These are phyloP conservation scores for Corapipo altera DNA, from an alignment of 2,113 vertebrate genomes.

Conservation along the genomic window DNA sequence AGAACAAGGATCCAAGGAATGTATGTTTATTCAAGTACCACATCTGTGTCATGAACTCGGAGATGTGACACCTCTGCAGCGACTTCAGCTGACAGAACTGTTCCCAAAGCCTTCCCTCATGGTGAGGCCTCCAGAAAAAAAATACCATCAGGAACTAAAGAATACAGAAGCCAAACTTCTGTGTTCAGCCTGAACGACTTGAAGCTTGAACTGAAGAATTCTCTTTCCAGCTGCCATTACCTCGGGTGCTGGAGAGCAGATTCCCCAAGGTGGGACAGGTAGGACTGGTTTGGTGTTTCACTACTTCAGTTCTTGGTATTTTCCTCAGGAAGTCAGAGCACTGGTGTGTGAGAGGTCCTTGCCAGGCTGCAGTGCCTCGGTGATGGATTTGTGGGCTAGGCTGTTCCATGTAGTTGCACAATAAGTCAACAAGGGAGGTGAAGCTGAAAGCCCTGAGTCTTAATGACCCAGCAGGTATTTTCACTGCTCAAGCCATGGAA, in stretches of 20 bases:
- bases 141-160: background rate
- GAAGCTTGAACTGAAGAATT: background rate
- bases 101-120: background rate
- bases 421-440: constrained; percentile 10
- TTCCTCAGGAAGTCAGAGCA: background rate
- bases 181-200: background rate
- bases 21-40: background rate
- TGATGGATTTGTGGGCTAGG: background rate
- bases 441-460: background rate
- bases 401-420: constrained; percentile 22
- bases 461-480: background rate
- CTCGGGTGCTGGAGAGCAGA: background rate
- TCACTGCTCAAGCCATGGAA: background rate
- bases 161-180: background rate
- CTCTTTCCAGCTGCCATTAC: background rate
- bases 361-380: background rate
- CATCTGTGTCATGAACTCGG: background rate
- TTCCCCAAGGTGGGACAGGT: background rate
- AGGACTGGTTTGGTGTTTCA: background rate
- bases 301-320: background rate
- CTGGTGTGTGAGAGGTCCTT: background rate
- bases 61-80: background rate
- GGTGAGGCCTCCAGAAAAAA: background rate
- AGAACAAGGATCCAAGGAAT: background rate
- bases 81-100: background rate